Conservation (phyloP, 2,797 vertebrate genomes). For the Furcifer pardalis region DNA sequence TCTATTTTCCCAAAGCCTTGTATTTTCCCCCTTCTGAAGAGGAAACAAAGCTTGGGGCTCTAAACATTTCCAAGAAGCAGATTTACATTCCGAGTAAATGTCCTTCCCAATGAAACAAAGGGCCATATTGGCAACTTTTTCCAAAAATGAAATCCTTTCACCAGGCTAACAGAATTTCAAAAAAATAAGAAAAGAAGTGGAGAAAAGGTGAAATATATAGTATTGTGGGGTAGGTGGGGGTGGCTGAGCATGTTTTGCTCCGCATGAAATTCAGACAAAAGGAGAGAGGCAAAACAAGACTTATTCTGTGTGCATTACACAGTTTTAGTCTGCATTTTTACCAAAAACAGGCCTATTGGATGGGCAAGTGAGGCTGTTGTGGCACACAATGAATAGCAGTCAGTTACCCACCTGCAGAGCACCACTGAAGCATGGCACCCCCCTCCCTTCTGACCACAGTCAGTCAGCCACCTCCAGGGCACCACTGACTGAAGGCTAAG, state of each 20-base stretch:
- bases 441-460: no score
- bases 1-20: conserved; percentile 2
- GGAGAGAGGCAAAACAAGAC: no score
- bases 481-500: no score
- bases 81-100: background rate
- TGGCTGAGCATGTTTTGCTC: accelerated
- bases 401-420: background rate
- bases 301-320: background rate
- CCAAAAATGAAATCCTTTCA: background rate
- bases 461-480: no score
- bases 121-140: conserved; percentile 1
- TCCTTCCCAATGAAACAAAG: background rate
- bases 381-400: background rate
- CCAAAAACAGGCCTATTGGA: background rate
- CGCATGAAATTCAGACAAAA: background rate
- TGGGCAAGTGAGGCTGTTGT: background rate
- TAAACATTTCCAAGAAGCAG: conserved; percentile 1
- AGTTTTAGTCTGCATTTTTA: background rate
- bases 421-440: no score
- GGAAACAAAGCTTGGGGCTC: conserved; percentile 6
- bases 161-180: background rate
- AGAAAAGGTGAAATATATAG: background rate
- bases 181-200: background rate
- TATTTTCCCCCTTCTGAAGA: conserved; percentile 12
- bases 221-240: no score